A percentile compares a stretch with the other conserved stretches of the same genome.
Evolutionary conservation across 2,797 vertebrate genomes (phyloP).

Genomic region (Enoplosus armatus): DNA sequence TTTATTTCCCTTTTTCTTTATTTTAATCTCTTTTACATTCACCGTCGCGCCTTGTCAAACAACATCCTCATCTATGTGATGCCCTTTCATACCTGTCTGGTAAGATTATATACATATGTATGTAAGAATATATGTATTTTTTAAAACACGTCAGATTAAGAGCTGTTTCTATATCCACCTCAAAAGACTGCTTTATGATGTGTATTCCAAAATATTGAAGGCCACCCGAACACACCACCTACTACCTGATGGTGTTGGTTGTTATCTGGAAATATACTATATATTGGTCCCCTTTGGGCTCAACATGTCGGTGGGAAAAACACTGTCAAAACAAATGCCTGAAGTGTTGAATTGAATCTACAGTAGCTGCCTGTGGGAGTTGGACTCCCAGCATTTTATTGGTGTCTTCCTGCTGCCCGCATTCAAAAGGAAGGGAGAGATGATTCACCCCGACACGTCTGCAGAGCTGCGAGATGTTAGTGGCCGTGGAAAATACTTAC

Average conservation of each 20-base stretch:
- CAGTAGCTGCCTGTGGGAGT: conserved; percentile 65
- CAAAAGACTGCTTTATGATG: conserved; percentile 13
- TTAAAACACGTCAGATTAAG: conserved; percentile 15
- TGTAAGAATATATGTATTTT: conserved; percentile 5
- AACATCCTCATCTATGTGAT: conserved; percentile 21
- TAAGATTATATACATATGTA: conserved; percentile 19
- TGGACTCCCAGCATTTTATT: conserved; percentile 57
- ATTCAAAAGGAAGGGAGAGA: conserved; percentile 49
- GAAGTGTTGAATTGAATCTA: conserved; percentile 61
- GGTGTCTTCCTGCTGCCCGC: conserved; percentile 46
- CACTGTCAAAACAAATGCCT: conserved; percentile 67
- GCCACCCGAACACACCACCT: conserved; percentile 35
- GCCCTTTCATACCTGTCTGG: conserved; percentile 19
- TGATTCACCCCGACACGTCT: conserved; percentile 51
- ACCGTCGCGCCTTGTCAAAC: conserved; percentile 25
- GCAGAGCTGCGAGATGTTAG: conserved; percentile 30
- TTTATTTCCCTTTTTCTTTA: conserved; percentile 18
- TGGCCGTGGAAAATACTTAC: not conserved
- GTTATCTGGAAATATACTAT: conserved; percentile 47
- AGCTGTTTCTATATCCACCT: conserved; percentile 6
- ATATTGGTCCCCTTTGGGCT: conserved; percentile 50
- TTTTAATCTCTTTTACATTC: conserved; percentile 34
- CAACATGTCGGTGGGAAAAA: conserved; percentile 39
- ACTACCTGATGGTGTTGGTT: conserved; percentile 29
- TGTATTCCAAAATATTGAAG: conserved; percentile 32